These are phyloP conservation scores for Drosophila anceps DNA, from an alignment of 2,888 invertebrate species.

Conservation along the genomic window DNA sequence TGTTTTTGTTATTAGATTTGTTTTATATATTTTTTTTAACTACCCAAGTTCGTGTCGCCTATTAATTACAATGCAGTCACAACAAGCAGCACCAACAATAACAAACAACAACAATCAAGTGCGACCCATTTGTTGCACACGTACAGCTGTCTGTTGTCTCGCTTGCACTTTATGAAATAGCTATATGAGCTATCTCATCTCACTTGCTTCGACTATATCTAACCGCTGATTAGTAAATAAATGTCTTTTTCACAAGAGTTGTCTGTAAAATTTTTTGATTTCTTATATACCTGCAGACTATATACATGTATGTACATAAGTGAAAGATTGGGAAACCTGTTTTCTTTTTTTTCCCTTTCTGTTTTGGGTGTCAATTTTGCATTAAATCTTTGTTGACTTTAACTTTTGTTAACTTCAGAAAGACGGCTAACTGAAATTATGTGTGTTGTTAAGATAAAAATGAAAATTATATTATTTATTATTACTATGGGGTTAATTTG, in stretches of 20 bases:
- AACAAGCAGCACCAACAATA: slow-evolving; percentile 38
- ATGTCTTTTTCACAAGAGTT: slow-evolving; percentile 19
- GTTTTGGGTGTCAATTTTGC: neutral
- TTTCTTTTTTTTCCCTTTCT: slow-evolving; percentile 6
- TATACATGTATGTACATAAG: slow-evolving; percentile 6
- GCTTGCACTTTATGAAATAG: neutral
- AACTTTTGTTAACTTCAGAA: neutral
- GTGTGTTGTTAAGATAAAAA: neutral
- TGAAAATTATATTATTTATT: neutral
- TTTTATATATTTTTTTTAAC: slow-evolving; percentile 20
- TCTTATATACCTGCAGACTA: neutral
- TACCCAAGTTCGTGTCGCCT: slow-evolving; percentile 52
- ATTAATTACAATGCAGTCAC: slow-evolving; percentile 61
- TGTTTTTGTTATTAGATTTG: slow-evolving; percentile 23
- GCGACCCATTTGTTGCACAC: slow-evolving; percentile 25
- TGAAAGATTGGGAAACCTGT: slow-evolving; percentile 17
- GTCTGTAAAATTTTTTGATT: slow-evolving; percentile 41
- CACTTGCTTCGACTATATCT: slow-evolving; percentile 22
- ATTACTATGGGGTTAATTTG: no score
- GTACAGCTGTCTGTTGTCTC: slow-evolving; percentile 8
- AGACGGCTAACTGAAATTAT: neutral
- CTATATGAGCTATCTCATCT: no score
- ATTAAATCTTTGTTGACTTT: neutral
- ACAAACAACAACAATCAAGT: slow-evolving; percentile 32
- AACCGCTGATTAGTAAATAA: slow-evolving; percentile 26